A percentile compares a stretch with the other conserved stretches of the same genome.
Conservation (phyloP, 2,888 invertebrate species). For the Campoletis raptor region DNA sequence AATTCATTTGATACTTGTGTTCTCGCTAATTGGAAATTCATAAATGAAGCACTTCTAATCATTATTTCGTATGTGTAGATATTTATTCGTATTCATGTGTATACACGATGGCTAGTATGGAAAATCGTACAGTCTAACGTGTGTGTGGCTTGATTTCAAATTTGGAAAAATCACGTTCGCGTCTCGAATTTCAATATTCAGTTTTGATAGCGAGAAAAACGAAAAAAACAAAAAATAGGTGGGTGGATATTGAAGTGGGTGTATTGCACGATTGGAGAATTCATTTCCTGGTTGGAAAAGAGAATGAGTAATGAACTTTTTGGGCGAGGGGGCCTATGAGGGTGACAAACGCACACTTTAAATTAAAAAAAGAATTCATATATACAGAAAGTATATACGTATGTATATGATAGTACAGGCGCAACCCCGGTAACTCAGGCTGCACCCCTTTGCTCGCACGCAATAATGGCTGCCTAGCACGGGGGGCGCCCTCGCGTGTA, state of each 20-base stretch:
- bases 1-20: not conserved
- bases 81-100: not conserved
- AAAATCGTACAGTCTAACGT: not conserved
- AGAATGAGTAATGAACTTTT: constrained; percentile 29
- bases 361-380: constrained; percentile 22
- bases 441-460: constrained; percentile 81
- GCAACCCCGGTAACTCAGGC: constrained; percentile 72
- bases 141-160: not conserved
- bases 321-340: constrained; percentile 17
- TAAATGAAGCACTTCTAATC: not conserved
- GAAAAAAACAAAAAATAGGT: not conserved
- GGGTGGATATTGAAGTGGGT: constrained; percentile 34
- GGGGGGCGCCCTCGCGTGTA: constrained; percentile 78
- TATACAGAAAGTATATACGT: not conserved
- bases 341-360: constrained; percentile 53
- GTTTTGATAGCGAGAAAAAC: not conserved
- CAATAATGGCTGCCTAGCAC: constrained; percentile 83
- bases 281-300: constrained; percentile 19
- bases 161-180: not conserved
- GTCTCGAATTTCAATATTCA: constrained; percentile 17
- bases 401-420: constrained; percentile 30
- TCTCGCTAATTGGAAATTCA: not conserved
- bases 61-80: not conserved
- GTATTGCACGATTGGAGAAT: constrained; percentile 47
- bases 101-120: not conserved